Percentiles rank a stretch among this genome's conserved stretches.
Evolutionary conservation across 2,888 invertebrate genomes (phyloP).

Genomic region (Hirtodrosophila alboralis): DNA sequence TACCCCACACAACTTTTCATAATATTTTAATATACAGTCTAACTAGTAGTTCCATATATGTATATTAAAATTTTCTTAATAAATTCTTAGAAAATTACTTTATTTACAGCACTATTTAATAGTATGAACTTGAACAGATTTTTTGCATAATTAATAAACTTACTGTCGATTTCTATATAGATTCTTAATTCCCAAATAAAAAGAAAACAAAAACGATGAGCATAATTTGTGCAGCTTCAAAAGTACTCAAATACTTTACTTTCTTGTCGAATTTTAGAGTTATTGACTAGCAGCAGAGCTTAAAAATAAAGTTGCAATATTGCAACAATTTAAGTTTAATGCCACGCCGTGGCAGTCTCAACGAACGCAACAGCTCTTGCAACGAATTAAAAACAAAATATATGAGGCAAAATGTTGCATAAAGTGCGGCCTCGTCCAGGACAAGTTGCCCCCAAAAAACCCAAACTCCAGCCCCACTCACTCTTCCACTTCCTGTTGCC

Average conservation of each 20-base stretch:
- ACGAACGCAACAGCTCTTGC: conserved; percentile 44
- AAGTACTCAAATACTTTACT: neutral
- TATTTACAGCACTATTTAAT: no score
- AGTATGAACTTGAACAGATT: no score
- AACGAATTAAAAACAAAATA: conserved; percentile 50
- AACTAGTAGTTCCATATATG: no score
- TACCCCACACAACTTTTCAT: neutral
- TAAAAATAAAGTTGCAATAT: conserved; percentile 24
- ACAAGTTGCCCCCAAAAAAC: neutral
- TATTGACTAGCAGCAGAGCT: neutral
- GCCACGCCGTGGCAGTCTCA: conserved; percentile 24
- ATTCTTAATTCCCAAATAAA: no score
- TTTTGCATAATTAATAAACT: no score
- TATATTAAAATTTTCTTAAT: no score
- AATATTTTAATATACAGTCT: no score
- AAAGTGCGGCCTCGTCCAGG: conserved; percentile 36
- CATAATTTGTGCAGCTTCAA: no score
- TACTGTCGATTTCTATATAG: no score
- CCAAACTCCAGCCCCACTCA: neutral
- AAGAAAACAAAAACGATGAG: no score
- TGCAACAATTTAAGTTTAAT: conserved; percentile 52
- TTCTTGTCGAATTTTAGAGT: neutral
- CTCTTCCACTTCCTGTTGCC: conserved; percentile 6
- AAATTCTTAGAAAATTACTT: no score
- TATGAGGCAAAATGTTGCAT: conserved; percentile 51